Evolutionary conservation across 1,140 invertebrate genomes (phyloP).

Genomic region (Hetaerina americana): DNA sequence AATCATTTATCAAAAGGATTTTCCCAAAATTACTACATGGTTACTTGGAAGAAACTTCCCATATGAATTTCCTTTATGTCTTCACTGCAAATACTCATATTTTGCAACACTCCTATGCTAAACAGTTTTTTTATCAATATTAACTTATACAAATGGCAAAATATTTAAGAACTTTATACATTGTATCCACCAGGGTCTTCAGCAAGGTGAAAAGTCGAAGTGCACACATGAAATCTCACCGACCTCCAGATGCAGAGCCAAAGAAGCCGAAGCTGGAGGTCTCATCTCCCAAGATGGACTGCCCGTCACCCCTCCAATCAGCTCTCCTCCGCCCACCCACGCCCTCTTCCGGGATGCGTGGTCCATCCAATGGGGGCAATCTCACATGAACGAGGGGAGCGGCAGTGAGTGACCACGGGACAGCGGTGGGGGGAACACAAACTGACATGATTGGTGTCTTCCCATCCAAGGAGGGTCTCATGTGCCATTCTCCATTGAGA

Average conservation of each 20-base stretch:
- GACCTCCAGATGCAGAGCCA: constrained; percentile 56
- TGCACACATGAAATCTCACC: constrained; percentile 96
- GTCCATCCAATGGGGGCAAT: background rate
- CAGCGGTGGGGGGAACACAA: background rate
- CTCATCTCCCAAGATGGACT: background rate
- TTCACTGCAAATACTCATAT: too few relatives aligned
- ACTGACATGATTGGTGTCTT: too few relatives aligned
- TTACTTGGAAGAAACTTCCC: too few relatives aligned
- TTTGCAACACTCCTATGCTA: too few relatives aligned
- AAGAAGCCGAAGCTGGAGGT: constrained; percentile 25
- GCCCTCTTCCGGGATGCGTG: background rate
- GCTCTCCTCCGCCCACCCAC: background rate
- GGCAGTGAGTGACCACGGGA: background rate
- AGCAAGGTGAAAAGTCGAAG: constrained; percentile 95
- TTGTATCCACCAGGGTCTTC: constrained; percentile 77
- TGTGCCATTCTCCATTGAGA: too few relatives aligned
- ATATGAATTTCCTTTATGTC: too few relatives aligned
- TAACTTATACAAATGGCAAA: too few relatives aligned
- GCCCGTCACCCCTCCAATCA: background rate
- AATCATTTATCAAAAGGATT: too few relatives aligned
- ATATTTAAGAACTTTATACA: too few relatives aligned
- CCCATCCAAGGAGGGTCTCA: too few relatives aligned
- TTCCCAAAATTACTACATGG: too few relatives aligned
- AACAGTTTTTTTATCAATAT: too few relatives aligned
- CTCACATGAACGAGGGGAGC: background rate